phyloP scores from a whole-genome alignment of 2,888 invertebrate species.

The Hydrotaea diabolus region DNA sequence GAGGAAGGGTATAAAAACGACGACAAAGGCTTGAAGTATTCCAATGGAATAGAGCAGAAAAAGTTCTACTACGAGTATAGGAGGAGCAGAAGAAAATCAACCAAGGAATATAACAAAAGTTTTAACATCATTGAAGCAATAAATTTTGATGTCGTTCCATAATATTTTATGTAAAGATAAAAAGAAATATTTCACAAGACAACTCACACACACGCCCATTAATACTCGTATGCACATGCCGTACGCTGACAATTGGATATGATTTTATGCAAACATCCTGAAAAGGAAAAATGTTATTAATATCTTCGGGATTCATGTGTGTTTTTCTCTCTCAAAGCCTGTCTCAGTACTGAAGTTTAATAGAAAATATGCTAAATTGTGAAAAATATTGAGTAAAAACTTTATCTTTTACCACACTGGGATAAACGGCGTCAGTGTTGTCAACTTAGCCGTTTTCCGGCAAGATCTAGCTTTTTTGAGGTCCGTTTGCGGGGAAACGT shows the following conservation, averaged over 20 bases:
- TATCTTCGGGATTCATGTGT: background rate
- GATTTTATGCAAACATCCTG: background rate
- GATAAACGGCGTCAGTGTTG: too few species aligned
- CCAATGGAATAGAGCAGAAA: background rate
- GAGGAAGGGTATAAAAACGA: too few species aligned
- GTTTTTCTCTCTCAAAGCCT: background rate
- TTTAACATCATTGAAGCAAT: conserved; percentile 56
- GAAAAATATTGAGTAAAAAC: conserved; percentile 1
- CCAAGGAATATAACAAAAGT: conserved; percentile 30
- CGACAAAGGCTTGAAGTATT: conserved; percentile 31
- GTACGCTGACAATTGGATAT: background rate
- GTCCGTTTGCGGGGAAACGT: too few species aligned
- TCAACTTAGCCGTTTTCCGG: too few species aligned
- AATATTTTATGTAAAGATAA: conserved; percentile 50
- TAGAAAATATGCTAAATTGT: conserved; percentile 27
- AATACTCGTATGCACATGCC: background rate
- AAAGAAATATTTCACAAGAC: conserved; percentile 38
- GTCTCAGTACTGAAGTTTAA: background rate
- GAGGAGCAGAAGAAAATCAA: background rate
- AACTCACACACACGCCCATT: background rate
- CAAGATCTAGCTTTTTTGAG: too few species aligned
- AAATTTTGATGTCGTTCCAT: conserved; percentile 38
- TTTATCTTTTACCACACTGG: too few species aligned
- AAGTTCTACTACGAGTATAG: background rate
- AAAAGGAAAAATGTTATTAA: conserved; percentile 3